Evolutionary conservation across 2,113 vertebrate species (phyloP), one percentile per base, ranked within the genome.

Genomic region (Callopanchax toddi): DNA sequence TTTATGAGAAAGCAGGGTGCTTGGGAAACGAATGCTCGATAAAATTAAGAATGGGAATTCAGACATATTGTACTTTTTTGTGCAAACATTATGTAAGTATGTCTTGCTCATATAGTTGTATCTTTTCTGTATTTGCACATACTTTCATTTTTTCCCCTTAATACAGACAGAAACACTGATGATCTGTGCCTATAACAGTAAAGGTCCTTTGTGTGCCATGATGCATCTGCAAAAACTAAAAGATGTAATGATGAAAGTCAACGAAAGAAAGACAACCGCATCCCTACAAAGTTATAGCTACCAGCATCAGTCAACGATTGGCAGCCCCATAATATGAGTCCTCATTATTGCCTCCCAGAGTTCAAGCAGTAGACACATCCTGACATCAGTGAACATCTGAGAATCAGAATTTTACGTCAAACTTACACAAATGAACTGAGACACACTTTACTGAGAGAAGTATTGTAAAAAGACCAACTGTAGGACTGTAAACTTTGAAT

Each of bases 241-340:
- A 46, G 37, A 60, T 34, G 18, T 1, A n/a, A 34, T 59, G 26
- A 68, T 44, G 26, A 13, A 51, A 67, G 45, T 21, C 4, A 17
- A 3, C 34, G 54, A 9, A 51, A 58, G 45, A 43, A 56, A 39
- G 44, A n/a, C 37, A 16, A 36, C 16, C 12, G 11, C 43, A 40
- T 11, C 20, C 45, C 16, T 12, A 32, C 29, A 32, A 56, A 45
- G 11, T 40, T 49, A n/a, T 22, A 57, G 25, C 3, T 39, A 58
- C 34, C 34, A 58, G 44, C 18, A 18, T 37, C 18, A 21, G 32
- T 39, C 52, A 26, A 56, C 43, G 36, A 56, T 12, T 11, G 17
- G 17, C 32, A 36, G 17, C 25, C 22, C 36, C 20, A 17, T 15
- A 11, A 43, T 39, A 43, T 43, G 26, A 57, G 36, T 37, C 22